Base-by-base conservation (phyloP, 1,140 invertebrate species). In the Drosophila tristis region DNA sequence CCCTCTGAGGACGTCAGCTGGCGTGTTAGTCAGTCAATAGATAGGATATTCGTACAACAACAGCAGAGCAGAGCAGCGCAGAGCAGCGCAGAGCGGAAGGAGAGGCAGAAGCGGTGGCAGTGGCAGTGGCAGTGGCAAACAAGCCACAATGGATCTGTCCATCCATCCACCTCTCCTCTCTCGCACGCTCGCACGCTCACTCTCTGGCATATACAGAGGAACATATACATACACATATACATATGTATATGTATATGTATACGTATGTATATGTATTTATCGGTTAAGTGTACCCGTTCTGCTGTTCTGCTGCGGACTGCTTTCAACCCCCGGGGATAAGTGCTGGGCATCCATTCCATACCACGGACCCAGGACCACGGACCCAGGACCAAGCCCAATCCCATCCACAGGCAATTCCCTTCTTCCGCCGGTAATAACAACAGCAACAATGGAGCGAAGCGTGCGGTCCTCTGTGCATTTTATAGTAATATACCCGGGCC, bases 21-120 rank as follows among this genome's bases (percentile, higher is more conserved):
- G 81, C 79, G 79, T 63, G 74, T 78, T 82, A 82, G 79, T 74
- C 74, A 78, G 65, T 79, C 82, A 61, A 87, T 81, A 86, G 81
- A 80, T 86, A 77, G 68, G 72, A 50, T 49, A 39, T 13, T 56
- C 63, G 56, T 51, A 49, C 23, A 20, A 57, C 20, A 42, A 45
- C 35, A 39, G 35, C 31, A 31, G 57, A 60, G 29, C 15, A 45
- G 35, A 23, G 31, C 29, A 31, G 29, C 8, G 29, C 15, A 45
- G 35, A 23, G 31, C 29, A 31, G 29, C 8, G 31, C 8, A 31
- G 8, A 31, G 9, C 20, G 8, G 8, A 31, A 20, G 20, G 31
- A 31, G 23, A 25, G 2, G 23, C 0, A 25, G 4, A 25, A 4
- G 23, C 23, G 4, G 1, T 4, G 23, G 1, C 23, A 25, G 23